A percentile compares a stretch with the other conserved stretches of the same genome.
Evolutionary conservation across 1,140 invertebrate genomes (phyloP).

Genomic region (Pissodes strobi): DNA sequence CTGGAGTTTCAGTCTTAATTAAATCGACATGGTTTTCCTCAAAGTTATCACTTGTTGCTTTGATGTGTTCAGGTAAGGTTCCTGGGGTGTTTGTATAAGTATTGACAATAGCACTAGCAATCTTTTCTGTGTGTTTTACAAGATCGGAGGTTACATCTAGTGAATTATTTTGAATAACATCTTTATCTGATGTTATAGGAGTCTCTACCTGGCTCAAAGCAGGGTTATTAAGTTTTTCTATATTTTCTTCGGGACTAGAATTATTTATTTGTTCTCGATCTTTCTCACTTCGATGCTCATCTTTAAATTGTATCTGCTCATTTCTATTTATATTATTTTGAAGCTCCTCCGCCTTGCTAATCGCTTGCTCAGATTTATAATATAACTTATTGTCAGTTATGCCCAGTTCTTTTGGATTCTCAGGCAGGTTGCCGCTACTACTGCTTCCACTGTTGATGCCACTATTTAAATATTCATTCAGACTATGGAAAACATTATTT

Average conservation of each 20-base stretch:
- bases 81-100: background rate
- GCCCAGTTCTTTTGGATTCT: background rate
- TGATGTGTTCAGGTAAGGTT: background rate
- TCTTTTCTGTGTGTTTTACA: too few species aligned
- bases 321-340: background rate
- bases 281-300: too few species aligned
- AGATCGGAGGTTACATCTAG: too few species aligned
- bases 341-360: background rate
- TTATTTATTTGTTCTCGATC: too few species aligned
- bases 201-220: too few species aligned
- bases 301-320: too few species aligned
- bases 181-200: too few species aligned
- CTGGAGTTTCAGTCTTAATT: background rate
- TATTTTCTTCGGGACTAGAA: background rate
- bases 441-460: slow-evolving; percentile 8
- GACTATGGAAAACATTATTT: slow-evolving; percentile 66
- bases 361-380: background rate
- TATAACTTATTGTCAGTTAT: slow-evolving; percentile 23
- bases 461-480: slow-evolving; percentile 66
- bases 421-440: too few species aligned
- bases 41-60: background rate
- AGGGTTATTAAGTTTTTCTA: background rate
- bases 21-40: background rate
- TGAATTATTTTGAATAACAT: too few species aligned
- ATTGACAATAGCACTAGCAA: background rate